These are phyloP conservation scores for Oceanodroma leucorhoa DNA, from an alignment of 2,797 vertebrate genomes.

Conservation along the genomic window DNA sequence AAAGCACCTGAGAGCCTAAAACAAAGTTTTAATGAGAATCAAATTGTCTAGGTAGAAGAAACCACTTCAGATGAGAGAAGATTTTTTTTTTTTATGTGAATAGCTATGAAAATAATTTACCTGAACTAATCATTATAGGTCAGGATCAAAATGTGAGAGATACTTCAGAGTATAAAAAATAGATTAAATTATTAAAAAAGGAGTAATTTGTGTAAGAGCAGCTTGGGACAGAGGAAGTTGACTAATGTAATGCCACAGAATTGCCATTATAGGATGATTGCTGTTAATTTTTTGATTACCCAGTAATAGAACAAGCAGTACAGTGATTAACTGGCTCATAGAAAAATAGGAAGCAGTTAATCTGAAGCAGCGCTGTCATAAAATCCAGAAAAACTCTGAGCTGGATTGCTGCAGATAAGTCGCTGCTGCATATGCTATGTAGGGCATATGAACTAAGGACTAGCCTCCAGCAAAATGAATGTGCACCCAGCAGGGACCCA, in stretches of 20 bases:
- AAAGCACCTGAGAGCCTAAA: not conserved
- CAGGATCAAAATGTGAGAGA: not conserved
- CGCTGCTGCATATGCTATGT: not conserved
- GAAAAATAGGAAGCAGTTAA: slow-evolving; percentile 13
- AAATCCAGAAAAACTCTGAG: not conserved
- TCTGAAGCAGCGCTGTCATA: not conserved
- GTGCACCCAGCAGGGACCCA: not conserved
- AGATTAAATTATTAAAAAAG: not conserved
- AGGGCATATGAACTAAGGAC: not conserved
- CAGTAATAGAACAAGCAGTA: slow-evolving; percentile 12
- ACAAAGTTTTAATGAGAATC: not conserved
- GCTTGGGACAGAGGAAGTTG: not conserved
- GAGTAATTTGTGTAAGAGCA: slow-evolving; percentile 26
- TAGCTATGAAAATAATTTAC: not conserved
- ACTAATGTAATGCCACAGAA: not conserved
- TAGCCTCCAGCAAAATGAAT: not conserved
- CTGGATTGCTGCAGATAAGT: not conserved
- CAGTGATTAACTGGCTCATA: slow-evolving; percentile 20
- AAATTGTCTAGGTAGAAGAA: not conserved
- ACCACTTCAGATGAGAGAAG: not conserved
- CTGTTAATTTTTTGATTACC: slow-evolving; percentile 32
- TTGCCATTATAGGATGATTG: not conserved
- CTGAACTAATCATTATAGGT: not conserved
- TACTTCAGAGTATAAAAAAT: not conserved
- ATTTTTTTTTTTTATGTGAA: not conserved